Evolutionary conservation across 92 coral and sea anemone genomes (phyloP).

Genomic region (Epizoanthus scotinus): DNA sequence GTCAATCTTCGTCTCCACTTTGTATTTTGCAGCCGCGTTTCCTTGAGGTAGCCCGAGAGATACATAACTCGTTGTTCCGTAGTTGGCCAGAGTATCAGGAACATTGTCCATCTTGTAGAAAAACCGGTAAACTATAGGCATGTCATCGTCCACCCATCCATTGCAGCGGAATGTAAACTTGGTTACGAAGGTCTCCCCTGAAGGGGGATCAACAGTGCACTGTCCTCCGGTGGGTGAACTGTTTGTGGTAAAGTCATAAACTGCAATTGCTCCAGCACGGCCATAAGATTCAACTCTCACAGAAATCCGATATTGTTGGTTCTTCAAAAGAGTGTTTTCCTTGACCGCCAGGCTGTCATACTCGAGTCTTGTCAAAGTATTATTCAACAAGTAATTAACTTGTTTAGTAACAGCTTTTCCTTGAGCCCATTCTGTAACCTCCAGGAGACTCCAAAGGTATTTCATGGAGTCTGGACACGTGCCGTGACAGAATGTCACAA

Average conservation of each 20-base stretch:
- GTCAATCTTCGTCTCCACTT: neutral
- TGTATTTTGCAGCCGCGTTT: neutral
- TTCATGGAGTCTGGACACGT: neutral
- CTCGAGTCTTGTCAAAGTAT: neutral
- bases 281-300: constrained; percentile 1
- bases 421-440: constrained; percentile 4
- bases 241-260: constrained; percentile 31
- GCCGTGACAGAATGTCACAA: constrained; percentile 12
- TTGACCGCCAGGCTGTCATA: constrained; percentile 12
- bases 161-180: constrained; percentile 58
- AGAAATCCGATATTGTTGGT: constrained; percentile 4
- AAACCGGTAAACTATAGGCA: constrained; percentile 64
- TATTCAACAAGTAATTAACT: neutral
- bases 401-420: constrained; percentile 10
- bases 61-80: neutral
- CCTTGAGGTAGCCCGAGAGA: constrained; percentile 26
- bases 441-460: constrained; percentile 5
- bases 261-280: neutral
- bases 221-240: constrained; percentile 64
- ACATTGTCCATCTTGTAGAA: constrained; percentile 48
- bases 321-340: neutral
- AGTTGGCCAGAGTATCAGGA: neutral
- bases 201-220: constrained; percentile 55
- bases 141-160: constrained; percentile 75
- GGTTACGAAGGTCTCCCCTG: constrained; percentile 66